Evolutionary conservation across 1,140 invertebrate genomes (phyloP), one percentile per base, ranked within the genome.

Genomic region (Halyomorpha halys): DNA sequence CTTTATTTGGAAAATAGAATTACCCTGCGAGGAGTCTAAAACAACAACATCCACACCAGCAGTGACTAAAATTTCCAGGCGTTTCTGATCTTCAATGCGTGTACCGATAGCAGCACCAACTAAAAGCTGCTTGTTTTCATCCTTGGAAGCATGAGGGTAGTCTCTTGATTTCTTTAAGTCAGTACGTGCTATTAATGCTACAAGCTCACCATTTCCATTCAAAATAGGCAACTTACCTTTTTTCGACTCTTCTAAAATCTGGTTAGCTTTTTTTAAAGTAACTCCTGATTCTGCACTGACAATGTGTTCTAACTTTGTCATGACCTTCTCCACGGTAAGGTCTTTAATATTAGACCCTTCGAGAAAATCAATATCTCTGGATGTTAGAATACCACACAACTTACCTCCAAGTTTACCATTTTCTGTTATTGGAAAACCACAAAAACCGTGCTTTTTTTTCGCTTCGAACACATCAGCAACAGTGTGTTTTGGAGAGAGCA

Each of bases 31-130:
- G 0, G 97, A 99, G 78, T 99, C 97, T 82, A 85, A 69, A 16
- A 99, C 85, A 60, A 99, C 81, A 11, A 98, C 94, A 81, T 99
- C 97, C n/a, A 98, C 96, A 27, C 95, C 96, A 69, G 92, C 93
- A 56, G 81, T 76, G 16, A 87, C 85, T 8, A 99, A 78, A 11
- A 88, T 76, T 66, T 87, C 80, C 0, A 99, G 76, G 23, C 96
- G 79, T 0, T 83, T 77, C 71, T 86, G 90, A 71, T 99, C 95
- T 51, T 84, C 80, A 34, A 86, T 82, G 44, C 94, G 81, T 14
- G 95, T 99, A 2, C 94, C 92, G 70, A 97, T 91, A 0, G 97
- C 96, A 44, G 97, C 97, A 27, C 96, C 97, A 21, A 98, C 96
- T 56, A 98, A 75, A 23, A 99, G 78, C 75, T 99, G 97, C 72